Evolutionary conservation across 2,888 invertebrate species (phyloP), one percentile per base, ranked within the genome.

Genomic region (Eupithecia centaureata): DNA sequence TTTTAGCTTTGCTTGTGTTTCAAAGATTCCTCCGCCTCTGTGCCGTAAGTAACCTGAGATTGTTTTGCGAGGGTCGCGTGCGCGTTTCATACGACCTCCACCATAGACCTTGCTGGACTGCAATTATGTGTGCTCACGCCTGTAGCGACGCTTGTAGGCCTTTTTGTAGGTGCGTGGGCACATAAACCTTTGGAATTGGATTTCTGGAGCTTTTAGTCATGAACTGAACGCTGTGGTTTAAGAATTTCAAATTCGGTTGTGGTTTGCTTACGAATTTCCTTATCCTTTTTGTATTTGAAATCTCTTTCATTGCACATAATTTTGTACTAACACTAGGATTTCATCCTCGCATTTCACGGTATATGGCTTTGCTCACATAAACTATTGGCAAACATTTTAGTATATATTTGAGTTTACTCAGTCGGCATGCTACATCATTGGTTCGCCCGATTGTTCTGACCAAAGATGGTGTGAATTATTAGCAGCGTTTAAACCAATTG

Each of bases 21-120:
- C 59, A 68, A 56, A 73, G 76, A 73, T 74, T 72, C 70, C 71
- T 73, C 75, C 73, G 79, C 77, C 64, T 63, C 66, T 72, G 65
- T 72, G 72, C 61, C 67, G 57, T 64, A 72, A 65, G 90, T 88
- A 91, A 91, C 86, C 82, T 77, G 91, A 91, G 85, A 89, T 85
- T 90, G 88, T 90, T 90, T 89, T 89, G 83, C 81, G 79, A 80
- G 77, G 80, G 85, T 84, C 89, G 89, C 89, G 87, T 87, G 87
- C 88, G 86, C 86, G 76, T 79, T 82, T 72, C 81, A 82, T 83
- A 85, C 89, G 91, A 89, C 91, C 90, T 91, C 89, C 82, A 84
- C 79, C 77, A 78, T 82, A 84, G 89, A 86, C 90, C 91, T 90
- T 90, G 91, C 82, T 79, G 80, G 77, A 76, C 79, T 80, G 77